A percentile compares a stretch with the other conserved stretches of the same genome.
Evolutionary conservation across 2,888 invertebrate genomes (phyloP).

Genomic region (Leucophenga montana): DNA sequence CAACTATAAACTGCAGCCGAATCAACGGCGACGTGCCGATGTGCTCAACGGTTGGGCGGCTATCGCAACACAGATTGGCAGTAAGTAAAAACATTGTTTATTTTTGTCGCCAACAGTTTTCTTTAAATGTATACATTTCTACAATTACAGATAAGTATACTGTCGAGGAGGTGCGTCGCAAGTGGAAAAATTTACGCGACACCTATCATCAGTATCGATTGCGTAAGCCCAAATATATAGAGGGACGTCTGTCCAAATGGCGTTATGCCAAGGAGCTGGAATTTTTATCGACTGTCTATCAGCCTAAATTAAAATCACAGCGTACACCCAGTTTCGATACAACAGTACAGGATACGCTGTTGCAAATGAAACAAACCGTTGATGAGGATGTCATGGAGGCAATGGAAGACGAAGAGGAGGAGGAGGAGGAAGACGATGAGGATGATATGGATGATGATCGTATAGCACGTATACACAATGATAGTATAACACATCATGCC

Average conservation of each 20-base stretch:
- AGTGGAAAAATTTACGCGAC: constrained; percentile 71
- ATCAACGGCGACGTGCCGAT: constrained; percentile 65
- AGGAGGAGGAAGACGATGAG: constrained; percentile 48
- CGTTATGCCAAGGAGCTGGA: constrained; percentile 68
- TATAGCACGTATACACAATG: constrained; percentile 17
- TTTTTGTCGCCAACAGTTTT: background rate
- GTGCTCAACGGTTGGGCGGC: constrained; percentile 67
- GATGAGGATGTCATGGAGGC: constrained; percentile 54
- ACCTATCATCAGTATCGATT: constrained; percentile 70
- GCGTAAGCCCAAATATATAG: constrained; percentile 64
- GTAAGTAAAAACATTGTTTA: constrained; percentile 50
- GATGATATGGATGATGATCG: background rate
- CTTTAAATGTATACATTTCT: background rate
- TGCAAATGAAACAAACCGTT: constrained; percentile 50
- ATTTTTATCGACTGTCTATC: constrained; percentile 68
- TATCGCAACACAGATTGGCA: constrained; percentile 65
- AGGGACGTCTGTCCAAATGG: constrained; percentile 69
- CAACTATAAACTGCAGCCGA: constrained; percentile 69
- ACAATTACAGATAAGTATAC: constrained; percentile 57
- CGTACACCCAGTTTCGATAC: constrained; percentile 47
- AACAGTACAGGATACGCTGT: constrained; percentile 42
- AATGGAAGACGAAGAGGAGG: constrained; percentile 41
- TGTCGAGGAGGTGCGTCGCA: constrained; percentile 68
- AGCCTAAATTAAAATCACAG: constrained; percentile 69
- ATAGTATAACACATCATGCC: constrained; percentile 50